These are phyloP conservation scores for Eucidaris tribuloides DNA, from an alignment of 35 echinoderm and acorn worm species.

Conservation along the genomic window DNA sequence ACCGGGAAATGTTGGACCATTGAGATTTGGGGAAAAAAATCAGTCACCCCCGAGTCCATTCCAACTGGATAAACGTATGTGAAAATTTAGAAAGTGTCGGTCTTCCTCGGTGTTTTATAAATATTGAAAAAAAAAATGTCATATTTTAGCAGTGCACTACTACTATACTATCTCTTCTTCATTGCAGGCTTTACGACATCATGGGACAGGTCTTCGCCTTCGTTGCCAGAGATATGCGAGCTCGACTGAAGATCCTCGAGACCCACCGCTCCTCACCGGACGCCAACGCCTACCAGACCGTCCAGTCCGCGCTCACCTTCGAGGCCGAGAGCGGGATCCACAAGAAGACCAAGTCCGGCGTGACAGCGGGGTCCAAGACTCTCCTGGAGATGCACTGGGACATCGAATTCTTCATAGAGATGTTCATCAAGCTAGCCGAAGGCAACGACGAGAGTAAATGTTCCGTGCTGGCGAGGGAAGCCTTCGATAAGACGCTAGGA, in stretches of 20 bases:
- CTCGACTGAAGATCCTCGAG: neutral
- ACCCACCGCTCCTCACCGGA: neutral
- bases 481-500: neutral
- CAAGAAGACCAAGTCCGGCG: neutral
- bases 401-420: conserved; percentile 21
- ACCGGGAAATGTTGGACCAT: too few species aligned
- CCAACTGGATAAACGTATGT: too few species aligned
- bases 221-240: neutral
- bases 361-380: neutral
- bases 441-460: conserved; percentile 24
- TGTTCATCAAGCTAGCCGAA: neutral
- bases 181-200: conserved; percentile 14
- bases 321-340: neutral
- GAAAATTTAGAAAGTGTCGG: too few species aligned
- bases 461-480: conserved; percentile 1
- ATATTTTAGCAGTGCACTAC: too few species aligned
- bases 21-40: too few species aligned
- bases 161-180: neutral
- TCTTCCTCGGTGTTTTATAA: too few species aligned
- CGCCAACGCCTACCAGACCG: neutral
- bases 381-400: conserved; percentile 12
- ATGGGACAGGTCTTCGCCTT: conserved; percentile 4
- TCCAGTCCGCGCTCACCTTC: neutral
- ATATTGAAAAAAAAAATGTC: too few species aligned
- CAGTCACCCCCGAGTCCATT: too few species aligned